Conservation (phyloP, 2,113 vertebrate species). For the Coptodon bakossiorum region DNA sequence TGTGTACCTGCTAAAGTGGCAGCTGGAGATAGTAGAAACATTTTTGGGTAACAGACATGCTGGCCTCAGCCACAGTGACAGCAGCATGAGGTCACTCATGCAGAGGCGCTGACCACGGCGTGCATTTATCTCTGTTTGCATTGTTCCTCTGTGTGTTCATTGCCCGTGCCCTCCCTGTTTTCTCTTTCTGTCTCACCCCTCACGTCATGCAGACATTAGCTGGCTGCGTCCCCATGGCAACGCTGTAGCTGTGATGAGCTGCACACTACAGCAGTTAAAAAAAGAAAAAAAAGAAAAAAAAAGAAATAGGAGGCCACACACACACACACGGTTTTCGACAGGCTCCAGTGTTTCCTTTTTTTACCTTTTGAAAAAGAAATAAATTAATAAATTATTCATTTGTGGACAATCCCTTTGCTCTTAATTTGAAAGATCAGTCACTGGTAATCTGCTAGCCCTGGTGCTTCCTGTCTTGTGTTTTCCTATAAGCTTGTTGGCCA, state of each 20-base stretch:
- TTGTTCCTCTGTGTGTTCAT: slow-evolving; percentile 19
- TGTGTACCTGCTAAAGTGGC: background rate
- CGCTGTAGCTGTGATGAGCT: slow-evolving; percentile 11
- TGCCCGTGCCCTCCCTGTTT: background rate
- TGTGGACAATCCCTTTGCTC: background rate
- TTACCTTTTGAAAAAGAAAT: background rate
- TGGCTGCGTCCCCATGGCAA: slow-evolving; percentile 34
- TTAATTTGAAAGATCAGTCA: background rate
- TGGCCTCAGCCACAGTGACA: slow-evolving; percentile 41
- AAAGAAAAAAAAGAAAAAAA: background rate
- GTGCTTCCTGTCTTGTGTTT: background rate
- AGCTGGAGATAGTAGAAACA: background rate
- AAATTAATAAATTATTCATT: background rate
- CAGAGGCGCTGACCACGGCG: background rate
- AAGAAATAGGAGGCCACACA: background rate
- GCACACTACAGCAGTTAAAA: background rate
- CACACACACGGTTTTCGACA: background rate
- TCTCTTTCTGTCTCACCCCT: background rate
- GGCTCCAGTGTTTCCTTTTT: background rate
- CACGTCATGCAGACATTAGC: slow-evolving; percentile 16
- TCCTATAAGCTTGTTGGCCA: background rate
- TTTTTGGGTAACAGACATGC: slow-evolving; percentile 26
- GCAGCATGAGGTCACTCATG: background rate
- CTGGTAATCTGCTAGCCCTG: background rate
- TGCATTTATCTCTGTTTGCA: slow-evolving; percentile 32